Evolutionary conservation across 2,888 invertebrate species (phyloP).

Genomic region (Rhagonycha lutea): DNA sequence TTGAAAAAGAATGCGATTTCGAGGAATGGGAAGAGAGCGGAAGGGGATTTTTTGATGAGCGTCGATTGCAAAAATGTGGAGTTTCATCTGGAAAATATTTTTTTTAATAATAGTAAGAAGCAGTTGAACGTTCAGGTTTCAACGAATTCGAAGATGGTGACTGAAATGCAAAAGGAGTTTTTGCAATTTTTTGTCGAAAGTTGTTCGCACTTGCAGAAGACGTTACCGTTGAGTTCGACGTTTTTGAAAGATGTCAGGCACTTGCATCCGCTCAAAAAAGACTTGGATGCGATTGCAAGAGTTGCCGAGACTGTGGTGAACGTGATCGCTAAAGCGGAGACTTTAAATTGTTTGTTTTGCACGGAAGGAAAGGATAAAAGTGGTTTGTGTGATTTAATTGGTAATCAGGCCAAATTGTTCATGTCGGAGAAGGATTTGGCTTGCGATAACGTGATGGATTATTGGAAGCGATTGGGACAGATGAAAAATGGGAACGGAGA

Average conservation of each 20-base stretch:
- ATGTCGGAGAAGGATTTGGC: constrained; percentile 11
- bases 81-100: constrained; percentile 11
- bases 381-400: constrained; percentile 8
- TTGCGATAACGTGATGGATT: constrained; percentile 2
- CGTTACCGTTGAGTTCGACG: constrained; percentile 9
- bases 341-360: constrained; percentile 19
- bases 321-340: constrained; percentile 14
- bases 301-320: constrained; percentile 3
- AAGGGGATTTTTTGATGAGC: constrained; percentile 10
- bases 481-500: constrained; percentile 12
- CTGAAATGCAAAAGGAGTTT: constrained; percentile 16
- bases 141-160: constrained; percentile 4
- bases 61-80: constrained; percentile 17
- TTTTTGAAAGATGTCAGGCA: constrained; percentile 18
- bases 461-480: constrained; percentile 15
- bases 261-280: constrained; percentile 8
- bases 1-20: constrained; percentile 12
- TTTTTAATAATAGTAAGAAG: constrained; percentile 6
- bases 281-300: constrained; percentile 11
- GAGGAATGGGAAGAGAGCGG: constrained; percentile 10
- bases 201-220: constrained; percentile 15
- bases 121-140: constrained; percentile 5
- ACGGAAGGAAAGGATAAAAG: constrained; percentile 21
- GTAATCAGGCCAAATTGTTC: constrained; percentile 18
- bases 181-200: constrained; percentile 17